Conservation (phyloP, 2,888 invertebrate genomes). For the Flexamia atlantica region DNA sequence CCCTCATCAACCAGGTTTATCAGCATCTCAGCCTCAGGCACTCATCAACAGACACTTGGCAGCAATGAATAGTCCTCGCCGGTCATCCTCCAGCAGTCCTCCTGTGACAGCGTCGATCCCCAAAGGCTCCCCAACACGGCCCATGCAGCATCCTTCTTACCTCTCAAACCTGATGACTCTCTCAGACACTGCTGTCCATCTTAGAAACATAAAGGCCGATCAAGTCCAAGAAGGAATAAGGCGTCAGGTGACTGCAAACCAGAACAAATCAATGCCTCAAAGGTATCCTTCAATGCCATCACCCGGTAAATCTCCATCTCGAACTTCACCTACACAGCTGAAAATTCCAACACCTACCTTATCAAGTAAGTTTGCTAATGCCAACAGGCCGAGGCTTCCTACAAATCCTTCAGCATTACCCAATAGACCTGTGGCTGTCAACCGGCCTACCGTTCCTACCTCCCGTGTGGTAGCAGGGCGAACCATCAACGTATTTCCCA, state of each 20-base stretch:
- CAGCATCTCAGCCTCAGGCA: constrained; percentile 69
- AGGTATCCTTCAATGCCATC: constrained; percentile 55
- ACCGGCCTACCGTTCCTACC: constrained; percentile 28
- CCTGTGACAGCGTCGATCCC: constrained; percentile 37
- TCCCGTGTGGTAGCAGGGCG: constrained; percentile 27
- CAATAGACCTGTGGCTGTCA: neutral
- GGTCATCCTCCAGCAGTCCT: constrained; percentile 54
- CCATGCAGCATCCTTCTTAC: constrained; percentile 64
- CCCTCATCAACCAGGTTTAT: constrained; percentile 64
- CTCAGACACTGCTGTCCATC: constrained; percentile 72
- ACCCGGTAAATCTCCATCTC: constrained; percentile 45
- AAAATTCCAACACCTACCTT: constrained; percentile 61
- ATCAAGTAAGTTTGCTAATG: constrained; percentile 14
- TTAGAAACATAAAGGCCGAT: constrained; percentile 71
- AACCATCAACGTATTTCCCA: constrained; percentile 15
- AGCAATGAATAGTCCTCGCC: constrained; percentile 67
- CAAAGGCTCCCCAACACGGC: constrained; percentile 50
- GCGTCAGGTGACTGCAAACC: constrained; percentile 62
- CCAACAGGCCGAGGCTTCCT: constrained; percentile 27
- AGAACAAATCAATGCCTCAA: constrained; percentile 65
- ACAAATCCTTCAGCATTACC: neutral
- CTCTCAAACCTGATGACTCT: constrained; percentile 79
- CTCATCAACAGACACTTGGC: constrained; percentile 69
- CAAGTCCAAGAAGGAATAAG: constrained; percentile 64
- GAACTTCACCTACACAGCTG: constrained; percentile 51